Evolutionary conservation across 2,888 invertebrate genomes (phyloP).

Genomic region (Embidobia sp.): DNA sequence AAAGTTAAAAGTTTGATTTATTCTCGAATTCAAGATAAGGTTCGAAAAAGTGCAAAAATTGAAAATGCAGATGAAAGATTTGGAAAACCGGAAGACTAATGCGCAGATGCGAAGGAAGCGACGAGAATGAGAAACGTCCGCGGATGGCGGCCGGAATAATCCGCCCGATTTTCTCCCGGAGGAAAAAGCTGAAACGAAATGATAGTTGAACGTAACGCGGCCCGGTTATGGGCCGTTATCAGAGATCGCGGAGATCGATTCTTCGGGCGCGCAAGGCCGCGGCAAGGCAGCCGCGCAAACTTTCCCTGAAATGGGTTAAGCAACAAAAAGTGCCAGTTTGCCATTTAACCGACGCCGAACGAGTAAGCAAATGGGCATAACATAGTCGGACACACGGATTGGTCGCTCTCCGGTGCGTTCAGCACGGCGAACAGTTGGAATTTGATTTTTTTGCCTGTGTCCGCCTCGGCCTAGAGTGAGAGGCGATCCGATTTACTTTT

Average conservation of each 20-base stretch:
- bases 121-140: background rate
- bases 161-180: slow-evolving; percentile 24
- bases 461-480: slow-evolving; percentile 74
- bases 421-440: slow-evolving; percentile 69
- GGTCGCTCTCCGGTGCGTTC: slow-evolving; percentile 59
- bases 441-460: slow-evolving; percentile 71
- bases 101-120: no score
- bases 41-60: no score
- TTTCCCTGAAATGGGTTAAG: slow-evolving; percentile 73
- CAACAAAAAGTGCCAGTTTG: slow-evolving; percentile 64
- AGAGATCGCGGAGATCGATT: slow-evolving; percentile 43
- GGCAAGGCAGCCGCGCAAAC: slow-evolving; percentile 68
- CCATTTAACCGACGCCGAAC: slow-evolving; percentile 41
- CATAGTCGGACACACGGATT: slow-evolving; percentile 48
- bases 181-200: slow-evolving; percentile 25
- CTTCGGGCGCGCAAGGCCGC: slow-evolving; percentile 60
- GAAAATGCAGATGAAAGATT: no score
- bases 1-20: no score
- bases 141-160: background rate
- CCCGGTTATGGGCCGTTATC: slow-evolving; percentile 38
- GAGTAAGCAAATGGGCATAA: slow-evolving; percentile 42
- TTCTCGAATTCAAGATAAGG: no score
- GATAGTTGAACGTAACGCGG: slow-evolving; percentile 11
- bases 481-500: slow-evolving; percentile 79
- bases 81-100: no score